These are phyloP conservation scores for Habroteleia sp. DNA, from an alignment of 2,888 invertebrate species.

Conservation along the genomic window DNA sequence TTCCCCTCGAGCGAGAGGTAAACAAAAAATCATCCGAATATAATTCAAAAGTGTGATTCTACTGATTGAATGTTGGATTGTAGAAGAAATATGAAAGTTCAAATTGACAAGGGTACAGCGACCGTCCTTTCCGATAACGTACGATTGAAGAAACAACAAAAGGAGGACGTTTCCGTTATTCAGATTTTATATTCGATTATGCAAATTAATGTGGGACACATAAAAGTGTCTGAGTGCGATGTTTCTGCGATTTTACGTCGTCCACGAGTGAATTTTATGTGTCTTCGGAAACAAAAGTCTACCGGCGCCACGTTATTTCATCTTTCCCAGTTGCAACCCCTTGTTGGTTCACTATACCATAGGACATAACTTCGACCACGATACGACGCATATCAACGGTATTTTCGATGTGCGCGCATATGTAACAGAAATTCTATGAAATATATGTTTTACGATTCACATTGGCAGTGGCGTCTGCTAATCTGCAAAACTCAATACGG, in stretches of 20 bases:
- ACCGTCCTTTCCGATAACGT: constrained; percentile 64
- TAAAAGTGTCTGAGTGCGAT: constrained; percentile 75
- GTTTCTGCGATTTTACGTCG: constrained; percentile 69
- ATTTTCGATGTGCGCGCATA: constrained; percentile 67
- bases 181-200: constrained; percentile 80
- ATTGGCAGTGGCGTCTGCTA: constrained; percentile 59
- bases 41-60: constrained; percentile 24
- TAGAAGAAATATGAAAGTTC: constrained; percentile 50
- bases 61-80: constrained; percentile 46
- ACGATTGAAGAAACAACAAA: constrained; percentile 61
- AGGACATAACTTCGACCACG: constrained; percentile 52
- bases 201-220: constrained; percentile 79
- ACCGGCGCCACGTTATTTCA: constrained; percentile 73
- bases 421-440: constrained; percentile 68
- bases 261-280: constrained; percentile 75
- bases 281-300: constrained; percentile 79
- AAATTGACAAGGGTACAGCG: constrained; percentile 56
- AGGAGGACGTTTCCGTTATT: constrained; percentile 69
- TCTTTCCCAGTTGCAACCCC: constrained; percentile 71
- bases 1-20: constrained; percentile 26
- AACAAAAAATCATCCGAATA: constrained; percentile 38
- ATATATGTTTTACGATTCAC: constrained; percentile 66
- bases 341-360: constrained; percentile 36
- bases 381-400: constrained; percentile 58
- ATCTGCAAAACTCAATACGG: constrained; percentile 57